A percentile compares a stretch with the other conserved stretches of the same genome.
Evolutionary conservation across 2,113 vertebrate species (phyloP).

Genomic region (Brachionichthys hirsutus): DNA sequence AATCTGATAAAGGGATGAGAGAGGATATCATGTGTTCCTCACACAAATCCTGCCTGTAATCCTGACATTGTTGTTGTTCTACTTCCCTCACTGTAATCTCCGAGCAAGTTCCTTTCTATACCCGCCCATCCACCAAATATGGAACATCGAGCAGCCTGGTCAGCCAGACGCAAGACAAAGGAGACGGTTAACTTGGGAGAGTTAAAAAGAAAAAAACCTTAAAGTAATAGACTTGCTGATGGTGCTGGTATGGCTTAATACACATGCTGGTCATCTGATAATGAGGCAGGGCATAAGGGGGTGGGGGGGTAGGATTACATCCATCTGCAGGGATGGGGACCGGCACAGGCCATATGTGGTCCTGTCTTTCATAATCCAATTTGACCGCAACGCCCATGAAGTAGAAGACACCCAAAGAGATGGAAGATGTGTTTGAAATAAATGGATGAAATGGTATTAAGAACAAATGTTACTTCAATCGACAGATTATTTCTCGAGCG

Average conservation of each 20-base stretch:
- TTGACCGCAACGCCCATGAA: slow-evolving; percentile 54
- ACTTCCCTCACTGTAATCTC: slow-evolving; percentile 68
- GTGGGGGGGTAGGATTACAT: slow-evolving; percentile 39
- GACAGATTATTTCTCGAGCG: slow-evolving; percentile 60
- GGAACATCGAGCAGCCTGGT: slow-evolving; percentile 37
- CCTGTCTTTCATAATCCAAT: slow-evolving; percentile 62
- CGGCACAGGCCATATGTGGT: slow-evolving; percentile 61
- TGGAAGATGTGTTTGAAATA: slow-evolving; percentile 49
- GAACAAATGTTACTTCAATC: slow-evolving; percentile 48
- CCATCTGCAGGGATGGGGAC: slow-evolving; percentile 42
- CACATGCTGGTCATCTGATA: slow-evolving; percentile 60
- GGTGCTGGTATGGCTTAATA: slow-evolving; percentile 28
- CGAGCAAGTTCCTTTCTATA: slow-evolving; percentile 35
- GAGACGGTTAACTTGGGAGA: slow-evolving; percentile 8
- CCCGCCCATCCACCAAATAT: slow-evolving; percentile 37
- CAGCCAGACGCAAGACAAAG: slow-evolving; percentile 29
- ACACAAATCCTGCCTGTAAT: slow-evolving; percentile 79
- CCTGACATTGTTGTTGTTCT: slow-evolving; percentile 74
- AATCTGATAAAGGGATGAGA: slow-evolving; percentile 78
- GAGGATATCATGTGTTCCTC: slow-evolving; percentile 76
- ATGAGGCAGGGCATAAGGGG: slow-evolving; percentile 41
- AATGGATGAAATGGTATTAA: slow-evolving; percentile 51
- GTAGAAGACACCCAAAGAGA: slow-evolving; percentile 30
- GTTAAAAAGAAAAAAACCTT: slow-evolving; percentile 17
- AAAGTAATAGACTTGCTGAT: slow-evolving; percentile 8